Evolutionary conservation across 2,797 vertebrate species (phyloP).

Genomic region (Myioborus miniatus): DNA sequence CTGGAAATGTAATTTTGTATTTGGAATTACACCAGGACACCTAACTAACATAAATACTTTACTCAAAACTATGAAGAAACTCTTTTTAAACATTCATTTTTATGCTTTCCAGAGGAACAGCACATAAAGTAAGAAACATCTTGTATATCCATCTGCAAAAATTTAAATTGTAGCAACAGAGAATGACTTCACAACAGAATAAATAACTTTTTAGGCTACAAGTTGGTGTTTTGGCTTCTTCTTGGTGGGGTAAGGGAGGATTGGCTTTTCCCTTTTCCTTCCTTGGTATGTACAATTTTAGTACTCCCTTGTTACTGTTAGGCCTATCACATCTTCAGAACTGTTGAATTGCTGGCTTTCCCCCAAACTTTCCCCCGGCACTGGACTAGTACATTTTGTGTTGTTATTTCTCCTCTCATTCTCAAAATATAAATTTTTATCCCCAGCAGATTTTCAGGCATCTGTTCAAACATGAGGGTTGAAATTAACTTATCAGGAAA

Average conservation of each 20-base stretch:
- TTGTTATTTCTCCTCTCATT: background rate
- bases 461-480: background rate
- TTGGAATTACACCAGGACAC: conserved; percentile 2
- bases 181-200: background rate
- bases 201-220: background rate
- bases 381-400: background rate
- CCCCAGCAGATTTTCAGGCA: background rate
- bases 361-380: background rate
- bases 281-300: background rate
- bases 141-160: background rate
- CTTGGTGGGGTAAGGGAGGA: background rate
- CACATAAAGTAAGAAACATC: background rate
- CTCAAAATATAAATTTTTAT: background rate
- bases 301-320: background rate
- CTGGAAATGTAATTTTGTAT: background rate
- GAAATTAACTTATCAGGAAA: background rate
- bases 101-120: background rate
- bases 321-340: background rate
- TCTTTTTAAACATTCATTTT: background rate
- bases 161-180: background rate
- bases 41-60: background rate
- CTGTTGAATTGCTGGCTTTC: background rate
- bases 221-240: background rate
- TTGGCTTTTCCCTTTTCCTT: background rate
- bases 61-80: background rate